Evolutionary conservation across 2,113 vertebrate species (phyloP).

Genomic region (Percina caprodes): DNA sequence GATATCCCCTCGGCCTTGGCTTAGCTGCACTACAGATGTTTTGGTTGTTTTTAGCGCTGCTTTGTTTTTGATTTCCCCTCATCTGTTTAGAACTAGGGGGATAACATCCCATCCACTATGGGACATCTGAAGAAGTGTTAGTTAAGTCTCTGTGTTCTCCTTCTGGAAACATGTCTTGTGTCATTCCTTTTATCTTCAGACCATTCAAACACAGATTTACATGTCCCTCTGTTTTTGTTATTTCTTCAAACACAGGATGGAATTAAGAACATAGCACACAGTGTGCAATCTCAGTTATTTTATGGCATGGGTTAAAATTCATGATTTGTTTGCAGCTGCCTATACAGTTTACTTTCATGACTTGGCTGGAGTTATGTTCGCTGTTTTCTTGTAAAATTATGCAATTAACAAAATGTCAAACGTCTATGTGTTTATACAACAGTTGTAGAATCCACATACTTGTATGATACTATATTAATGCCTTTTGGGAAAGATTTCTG

Average conservation of each 20-base stretch:
- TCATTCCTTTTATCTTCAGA: conserved; percentile 30
- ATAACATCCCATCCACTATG: conserved; percentile 65
- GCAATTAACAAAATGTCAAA: not conserved
- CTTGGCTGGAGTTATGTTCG: not conserved
- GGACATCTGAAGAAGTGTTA: conserved; percentile 68
- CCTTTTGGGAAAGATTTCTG: conserved; percentile 5
- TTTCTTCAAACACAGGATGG: conserved; percentile 15
- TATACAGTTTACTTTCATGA: conserved; percentile 1
- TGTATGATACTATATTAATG: not conserved
- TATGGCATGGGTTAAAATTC: not conserved
- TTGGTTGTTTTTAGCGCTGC: conserved; percentile 74
- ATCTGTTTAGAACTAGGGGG: conserved; percentile 73
- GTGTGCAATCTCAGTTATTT: not conserved
- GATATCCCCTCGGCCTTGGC: conserved; percentile 46
- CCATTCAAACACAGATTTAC: conserved; percentile 28
- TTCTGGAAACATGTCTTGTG: conserved; percentile 47
- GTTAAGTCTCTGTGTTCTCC: conserved; percentile 22
- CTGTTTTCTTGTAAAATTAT: conserved; percentile 14
- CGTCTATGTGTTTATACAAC: conserved; percentile 7
- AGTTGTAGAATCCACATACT: not conserved
- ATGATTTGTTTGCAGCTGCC: conserved; percentile 7
- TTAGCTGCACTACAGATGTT: conserved; percentile 75
- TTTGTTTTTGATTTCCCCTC: conserved; percentile 76
- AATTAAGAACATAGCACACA: not conserved
- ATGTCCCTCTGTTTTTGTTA: conserved; percentile 1